Base-by-base conservation (phyloP, 1,140 invertebrate genomes). In the Luehdorfia chinensis region DNA sequence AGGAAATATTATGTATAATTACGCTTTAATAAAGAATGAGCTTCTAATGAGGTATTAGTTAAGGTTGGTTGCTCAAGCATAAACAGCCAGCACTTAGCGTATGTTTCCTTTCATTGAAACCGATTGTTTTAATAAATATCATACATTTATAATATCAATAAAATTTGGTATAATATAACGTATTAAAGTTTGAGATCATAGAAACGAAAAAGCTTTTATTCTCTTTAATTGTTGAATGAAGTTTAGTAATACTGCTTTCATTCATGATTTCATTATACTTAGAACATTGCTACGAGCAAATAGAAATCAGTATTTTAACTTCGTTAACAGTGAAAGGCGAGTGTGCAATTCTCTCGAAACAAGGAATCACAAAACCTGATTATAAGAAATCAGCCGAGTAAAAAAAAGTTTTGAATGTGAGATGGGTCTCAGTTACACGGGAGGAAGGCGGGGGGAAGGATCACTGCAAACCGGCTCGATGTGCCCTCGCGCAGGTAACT, bases 401-500 rank as follows among this genome's bases (percentile, higher is more conserved):
- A 58, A 59, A 62, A 47, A 66, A 58, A 54, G 47, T 54, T 68
- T 56, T 58, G 47, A 64, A 63, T 66, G 58, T 55, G 55, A 45
- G 59, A 65, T 67, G 53, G 50, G 55, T 9, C 25, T 28, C 25
- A 6, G 21, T 0, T 3, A 9, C 18, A 11, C n/a, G 18, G 16
- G 32, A 2, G 6, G 32, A 7, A 11, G 36, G 36, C 13, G 36
- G 11, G 37, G 23, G 11, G 4, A 31, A 46, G 57, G 56, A 67
- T 69, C 73, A 50, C 49, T 59, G 60, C 62, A 66, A 79, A 81
- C 77, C 76, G 77, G 77, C 69, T 70, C 50, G 12, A 58, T 63
- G 49, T 67, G 74, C 72, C 70, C 70, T 55, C 53, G 76, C 80
- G 75, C 80, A 84, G 80, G 80, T 84, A 84, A 84, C 70, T 71